Evolutionary conservation across 2,113 vertebrate genomes (phyloP).

Genomic region (Turdus rufiventris): DNA sequence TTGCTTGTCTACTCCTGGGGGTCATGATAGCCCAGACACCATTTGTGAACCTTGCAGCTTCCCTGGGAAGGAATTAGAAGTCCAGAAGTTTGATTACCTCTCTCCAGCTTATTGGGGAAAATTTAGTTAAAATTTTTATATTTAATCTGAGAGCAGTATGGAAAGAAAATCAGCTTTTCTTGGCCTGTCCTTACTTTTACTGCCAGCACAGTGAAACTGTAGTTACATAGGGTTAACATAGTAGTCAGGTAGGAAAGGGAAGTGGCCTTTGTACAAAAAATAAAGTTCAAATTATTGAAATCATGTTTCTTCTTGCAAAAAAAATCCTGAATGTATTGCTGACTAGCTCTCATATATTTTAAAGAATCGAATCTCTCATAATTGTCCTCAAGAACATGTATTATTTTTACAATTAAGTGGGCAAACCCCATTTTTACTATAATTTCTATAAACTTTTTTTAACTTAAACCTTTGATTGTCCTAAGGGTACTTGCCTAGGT

Average conservation of each 20-base stretch:
- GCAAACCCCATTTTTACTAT: not conserved
- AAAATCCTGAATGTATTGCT: not conserved
- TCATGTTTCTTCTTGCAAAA: not conserved
- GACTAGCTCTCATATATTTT: not conserved
- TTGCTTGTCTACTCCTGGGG: not conserved
- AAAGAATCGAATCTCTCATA: not conserved
- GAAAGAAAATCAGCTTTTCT: not conserved
- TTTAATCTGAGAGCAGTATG: not conserved
- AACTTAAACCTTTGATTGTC: not conserved
- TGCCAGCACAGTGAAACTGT: not conserved
- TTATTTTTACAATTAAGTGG: not conserved
- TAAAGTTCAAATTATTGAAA: not conserved
- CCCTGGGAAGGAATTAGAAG: not conserved
- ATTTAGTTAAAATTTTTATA: not conserved
- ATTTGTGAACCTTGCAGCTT: not conserved
- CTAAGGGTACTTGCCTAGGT: not conserved
- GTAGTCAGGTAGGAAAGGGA: not conserved
- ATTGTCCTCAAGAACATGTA: not conserved
- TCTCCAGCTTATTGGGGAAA: not conserved
- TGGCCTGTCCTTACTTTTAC: not conserved
- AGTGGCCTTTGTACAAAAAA: rapidly evolving
- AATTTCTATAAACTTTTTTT: not conserved
- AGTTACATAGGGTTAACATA: not conserved
- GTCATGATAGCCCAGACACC: not conserved
- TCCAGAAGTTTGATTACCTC: not conserved